Conservation (phyloP, 2,797 vertebrate genomes). For the Esox masquinongy region DNA sequence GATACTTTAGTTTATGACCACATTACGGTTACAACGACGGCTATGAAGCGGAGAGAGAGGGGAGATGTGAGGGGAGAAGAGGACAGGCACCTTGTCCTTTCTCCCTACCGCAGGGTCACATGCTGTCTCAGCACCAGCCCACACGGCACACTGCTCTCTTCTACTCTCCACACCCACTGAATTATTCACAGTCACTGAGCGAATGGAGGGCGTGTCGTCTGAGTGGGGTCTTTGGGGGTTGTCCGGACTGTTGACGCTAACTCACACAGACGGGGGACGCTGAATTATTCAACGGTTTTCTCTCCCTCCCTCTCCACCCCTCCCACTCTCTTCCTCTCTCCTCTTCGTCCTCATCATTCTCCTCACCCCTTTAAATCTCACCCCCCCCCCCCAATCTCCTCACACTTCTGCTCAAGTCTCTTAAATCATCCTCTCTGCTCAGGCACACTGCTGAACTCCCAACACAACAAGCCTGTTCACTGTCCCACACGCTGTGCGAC, state of each 20-base stretch:
- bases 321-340: neutral
- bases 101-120: conserved; percentile 64
- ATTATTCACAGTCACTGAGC: conserved; percentile 73
- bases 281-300: conserved; percentile 78
- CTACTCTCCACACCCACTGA: conserved; percentile 51
- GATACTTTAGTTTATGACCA: too few relatives aligned
- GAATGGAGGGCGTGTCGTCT: conserved; percentile 19
- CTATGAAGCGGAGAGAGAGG: neutral
- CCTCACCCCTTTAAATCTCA: conserved; percentile 58
- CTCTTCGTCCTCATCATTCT: neutral
- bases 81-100: conserved; percentile 59
- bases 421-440: conserved; percentile 49
- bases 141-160: conserved; percentile 35
- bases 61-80: neutral
- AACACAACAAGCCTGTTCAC: neutral
- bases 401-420: conserved; percentile 43
- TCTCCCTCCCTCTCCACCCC: conserved; percentile 38
- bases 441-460: conserved; percentile 27
- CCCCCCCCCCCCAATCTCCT: conserved; percentile 53
- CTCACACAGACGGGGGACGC: conserved; percentile 68
- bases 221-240: conserved; percentile 51
- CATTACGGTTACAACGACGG: neutral
- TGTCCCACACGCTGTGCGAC: neutral
- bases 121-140: conserved; percentile 69
- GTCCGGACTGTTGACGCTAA: conserved; percentile 71